These are phyloP conservation scores for Leptestheria dahalacensis DNA, from an alignment of 1,140 invertebrate species.

Conservation along the genomic window DNA sequence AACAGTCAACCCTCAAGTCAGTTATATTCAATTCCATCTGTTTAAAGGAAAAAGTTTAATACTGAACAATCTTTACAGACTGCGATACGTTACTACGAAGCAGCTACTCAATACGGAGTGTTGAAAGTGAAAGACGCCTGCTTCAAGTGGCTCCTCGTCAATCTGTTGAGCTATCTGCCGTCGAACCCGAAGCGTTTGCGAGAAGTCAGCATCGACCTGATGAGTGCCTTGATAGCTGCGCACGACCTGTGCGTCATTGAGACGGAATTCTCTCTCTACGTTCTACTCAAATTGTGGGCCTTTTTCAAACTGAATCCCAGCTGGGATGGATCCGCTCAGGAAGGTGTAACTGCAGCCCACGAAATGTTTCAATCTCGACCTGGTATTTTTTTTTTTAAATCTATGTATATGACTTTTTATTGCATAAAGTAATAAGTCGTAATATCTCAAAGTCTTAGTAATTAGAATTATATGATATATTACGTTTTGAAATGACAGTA, in stretches of 20 bases:
- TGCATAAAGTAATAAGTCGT: neutral
- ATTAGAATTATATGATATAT: too few species aligned
- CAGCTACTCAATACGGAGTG: constrained; percentile 49
- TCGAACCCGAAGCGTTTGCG: constrained; percentile 37
- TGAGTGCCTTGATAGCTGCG: constrained; percentile 45
- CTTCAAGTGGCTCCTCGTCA: constrained; percentile 51
- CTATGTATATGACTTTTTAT: constrained; percentile 12
- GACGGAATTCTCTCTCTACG: constrained; percentile 65
- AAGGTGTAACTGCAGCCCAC: constrained; percentile 27
- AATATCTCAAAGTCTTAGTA: neutral
- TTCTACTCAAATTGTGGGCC: constrained; percentile 51
- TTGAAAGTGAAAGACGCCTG: constrained; percentile 41
- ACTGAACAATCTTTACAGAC: constrained; percentile 33
- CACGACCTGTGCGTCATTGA: constrained; percentile 57
- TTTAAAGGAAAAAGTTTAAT: constrained; percentile 6
- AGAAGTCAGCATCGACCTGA: constrained; percentile 43
- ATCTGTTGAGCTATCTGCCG: constrained; percentile 43
- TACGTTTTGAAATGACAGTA: too few species aligned
- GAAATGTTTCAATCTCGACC: constrained; percentile 32
- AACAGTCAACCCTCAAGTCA: constrained; percentile 44
- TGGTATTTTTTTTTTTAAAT: constrained; percentile 19
- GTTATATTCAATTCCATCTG: neutral
- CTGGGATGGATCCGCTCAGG: constrained; percentile 25
- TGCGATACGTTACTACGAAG: constrained; percentile 50
- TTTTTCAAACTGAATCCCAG: constrained; percentile 33